Base-by-base conservation (phyloP, 2,797 vertebrate genomes). In the Eulemur coronatus region DNA sequence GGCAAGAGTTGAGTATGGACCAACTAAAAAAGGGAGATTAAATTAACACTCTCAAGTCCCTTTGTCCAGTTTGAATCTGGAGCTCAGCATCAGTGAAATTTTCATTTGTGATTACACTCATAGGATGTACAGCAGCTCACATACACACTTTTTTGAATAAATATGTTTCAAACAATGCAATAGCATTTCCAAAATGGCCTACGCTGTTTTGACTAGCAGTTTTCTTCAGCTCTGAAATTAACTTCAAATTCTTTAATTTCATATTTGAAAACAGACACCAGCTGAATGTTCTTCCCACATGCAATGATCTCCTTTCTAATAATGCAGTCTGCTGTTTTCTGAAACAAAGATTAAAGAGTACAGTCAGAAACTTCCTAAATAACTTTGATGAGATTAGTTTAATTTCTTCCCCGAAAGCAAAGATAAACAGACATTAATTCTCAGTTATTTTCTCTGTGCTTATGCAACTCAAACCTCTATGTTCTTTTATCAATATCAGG, bases 261-360 rank as follows among this genome's bases (percentile, higher is more conserved):
- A 80, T 97, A 96, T 97, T 95, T 97, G 76, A 92, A 97, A 98
- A 97, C 85, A 97, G 91, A 97, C 15, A 95, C 35, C 86, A 94
- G 63, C 96, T 95, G 93, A 95, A 95, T 88, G 22, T 14, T 93
- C 95, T 96, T 89, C 91, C 94, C 93, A 95, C 88, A 92, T 48
- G 59, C 84, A 95, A 96, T 76, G 84, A 96, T 94, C 72, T 91
- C 35, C 75, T 96, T 96, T 97, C 97, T 97, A 97, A 98, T 97
- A 98, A 96, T 33, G 63, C 30, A 82, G 57, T 76, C 87, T 86
- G 91, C 84, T 96, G 84, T 92, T 97, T 94, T 95, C 73, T 63
- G 92, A 98, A 97, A 97, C 89, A 96, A 97, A 97, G 96, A 98
- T 97, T 98, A 97, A 97, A 97, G 87, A 97, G 78, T 92, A 96